phyloP scores from a whole-genome alignment of 2,888 invertebrate genomes.

The Hypena proboscidalis region DNA sequence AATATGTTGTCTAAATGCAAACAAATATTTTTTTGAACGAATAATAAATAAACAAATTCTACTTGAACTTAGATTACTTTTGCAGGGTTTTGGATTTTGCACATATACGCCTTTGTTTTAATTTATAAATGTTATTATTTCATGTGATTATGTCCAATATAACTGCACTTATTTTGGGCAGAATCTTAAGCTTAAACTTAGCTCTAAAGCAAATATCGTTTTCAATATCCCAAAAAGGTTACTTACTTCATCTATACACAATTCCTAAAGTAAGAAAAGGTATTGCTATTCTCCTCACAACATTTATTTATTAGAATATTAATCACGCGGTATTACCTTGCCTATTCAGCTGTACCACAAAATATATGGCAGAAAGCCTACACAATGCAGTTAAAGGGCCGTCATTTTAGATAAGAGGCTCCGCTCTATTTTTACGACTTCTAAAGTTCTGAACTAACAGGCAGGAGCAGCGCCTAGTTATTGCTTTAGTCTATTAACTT shows the following conservation, averaged over 20 bases:
- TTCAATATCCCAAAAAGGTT: too few species aligned
- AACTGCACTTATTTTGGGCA: too few species aligned
- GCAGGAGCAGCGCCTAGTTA: constrained; percentile 16
- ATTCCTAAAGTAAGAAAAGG: background rate
- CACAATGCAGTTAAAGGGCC: background rate
- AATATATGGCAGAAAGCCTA: background rate
- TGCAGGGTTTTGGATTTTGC: too few species aligned
- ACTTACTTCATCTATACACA: too few species aligned
- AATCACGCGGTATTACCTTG: background rate
- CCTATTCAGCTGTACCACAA: background rate
- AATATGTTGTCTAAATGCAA: too few species aligned
- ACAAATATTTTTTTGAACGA: too few species aligned
- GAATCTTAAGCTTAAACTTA: background rate
- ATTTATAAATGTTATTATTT: too few species aligned
- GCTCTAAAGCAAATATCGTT: too few species aligned
- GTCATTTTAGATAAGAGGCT: constrained; percentile 6
- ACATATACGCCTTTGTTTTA: too few species aligned
- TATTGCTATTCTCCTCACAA: background rate
- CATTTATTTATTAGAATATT: background rate
- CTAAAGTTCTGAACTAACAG: background rate
- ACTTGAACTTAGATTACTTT: too few species aligned
- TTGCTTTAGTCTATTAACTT: constrained; percentile 46
- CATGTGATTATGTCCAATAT: too few species aligned
- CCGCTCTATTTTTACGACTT: constrained; percentile 7
- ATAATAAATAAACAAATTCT: too few species aligned